Conservation (phyloP, 1,140 invertebrate genomes). For the Ips typographus region DNA sequence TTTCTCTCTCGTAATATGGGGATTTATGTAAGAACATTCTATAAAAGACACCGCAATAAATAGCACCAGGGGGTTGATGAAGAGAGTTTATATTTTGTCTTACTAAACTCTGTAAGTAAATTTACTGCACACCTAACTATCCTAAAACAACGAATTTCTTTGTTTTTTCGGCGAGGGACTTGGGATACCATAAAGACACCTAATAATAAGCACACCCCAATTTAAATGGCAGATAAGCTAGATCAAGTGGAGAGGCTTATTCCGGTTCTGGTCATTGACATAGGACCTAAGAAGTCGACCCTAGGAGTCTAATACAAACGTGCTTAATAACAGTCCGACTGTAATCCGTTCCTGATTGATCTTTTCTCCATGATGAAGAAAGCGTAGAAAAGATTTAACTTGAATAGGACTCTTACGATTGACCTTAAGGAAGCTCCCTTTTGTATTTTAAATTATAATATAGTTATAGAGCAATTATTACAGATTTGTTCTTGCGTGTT, state of each 20-base stretch:
- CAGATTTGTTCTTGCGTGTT: too few relatives aligned
- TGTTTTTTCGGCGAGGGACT: neutral
- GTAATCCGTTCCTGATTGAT: conserved; percentile 30
- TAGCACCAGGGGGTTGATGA: too few relatives aligned
- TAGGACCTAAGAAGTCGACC: conserved; percentile 26
- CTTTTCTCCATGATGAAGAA: conserved; percentile 27
- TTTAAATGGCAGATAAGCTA: conserved; percentile 5
- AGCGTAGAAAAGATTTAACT: conserved; percentile 23
- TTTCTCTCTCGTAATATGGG: conserved; percentile 12
- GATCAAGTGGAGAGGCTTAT: conserved; percentile 4
- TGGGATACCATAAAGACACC: neutral
- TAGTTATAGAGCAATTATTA: too few relatives aligned
- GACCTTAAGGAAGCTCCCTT: conserved; percentile 6
- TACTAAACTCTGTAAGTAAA: too few relatives aligned
- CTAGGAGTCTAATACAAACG: conserved; percentile 24
- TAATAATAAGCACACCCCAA: neutral
- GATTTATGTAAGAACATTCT: conserved; percentile 9
- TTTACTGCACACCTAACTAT: too few relatives aligned
- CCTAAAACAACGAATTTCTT: neutral
- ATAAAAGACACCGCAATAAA: too few relatives aligned
- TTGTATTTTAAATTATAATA: neutral
- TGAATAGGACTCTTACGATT: conserved; percentile 15
- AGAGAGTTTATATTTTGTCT: too few relatives aligned
- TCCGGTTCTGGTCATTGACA: conserved; percentile 21
- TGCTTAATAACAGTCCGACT: conserved; percentile 25